Base-by-base conservation (phyloP, 2,888 invertebrate species). In the Napeogenes inachia region DNA sequence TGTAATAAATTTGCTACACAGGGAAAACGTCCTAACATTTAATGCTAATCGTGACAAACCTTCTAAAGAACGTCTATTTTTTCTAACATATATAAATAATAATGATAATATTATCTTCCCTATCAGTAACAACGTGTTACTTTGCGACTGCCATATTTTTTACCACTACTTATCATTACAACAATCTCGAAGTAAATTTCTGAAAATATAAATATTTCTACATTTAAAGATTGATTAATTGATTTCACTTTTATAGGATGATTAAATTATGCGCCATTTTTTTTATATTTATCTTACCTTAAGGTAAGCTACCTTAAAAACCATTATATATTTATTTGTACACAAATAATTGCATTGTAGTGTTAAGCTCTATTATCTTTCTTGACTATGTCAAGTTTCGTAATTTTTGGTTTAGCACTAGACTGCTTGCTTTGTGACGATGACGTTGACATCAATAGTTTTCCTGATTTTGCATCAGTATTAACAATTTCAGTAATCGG, bases 341-440 rank as follows among this genome's bases (percentile, higher is more conserved):
- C 38, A 55, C 45, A 62, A 54, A 54, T 59, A 55, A 45, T 35
- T 57, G 59, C 45, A 54, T 58, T 63, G 60, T 67, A 73, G 66
- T 70, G 72, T 75, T 80, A 80, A 78, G 73, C 73, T 77, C 80
- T 80, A 59, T 73, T 63, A 57, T 67, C 68, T 64, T 69, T 70
- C 54, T 65, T 50, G 30, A 30, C 30, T 50, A 50, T 5, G 30
- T 50, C 65, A 55, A 66, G 54, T 46, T 65, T 65, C 12, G 68
- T 64, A 54, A 57, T 61, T 54, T 68, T 71, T 35, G 60, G 62
- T 64, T 70, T 66, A 45, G 65, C 21, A 50, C 50, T n/a, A 30
- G 50, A 50, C 50, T 50, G 50, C 2, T 30, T 30, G 12, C 10
- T 50, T 12, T 50, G 30, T 30, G 50, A 50, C 47, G 47, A 47